Percentiles rank a stretch among this genome's conserved stretches.
Conservation (phyloP, 35 echinoderm and acorn worm genomes). For the Heliocidaris tuberculata region DNA sequence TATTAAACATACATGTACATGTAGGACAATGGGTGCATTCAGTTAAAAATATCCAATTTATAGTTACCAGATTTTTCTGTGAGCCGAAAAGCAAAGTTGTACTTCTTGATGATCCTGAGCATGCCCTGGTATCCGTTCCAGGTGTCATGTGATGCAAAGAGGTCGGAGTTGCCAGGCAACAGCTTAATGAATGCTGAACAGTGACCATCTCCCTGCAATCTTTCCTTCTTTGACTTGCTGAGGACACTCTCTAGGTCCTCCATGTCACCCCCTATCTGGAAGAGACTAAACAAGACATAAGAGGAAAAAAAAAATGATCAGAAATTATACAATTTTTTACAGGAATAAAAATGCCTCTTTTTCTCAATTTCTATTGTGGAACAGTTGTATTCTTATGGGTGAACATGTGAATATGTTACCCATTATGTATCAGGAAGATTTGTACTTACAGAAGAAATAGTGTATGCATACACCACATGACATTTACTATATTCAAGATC, state of each 20-base stretch:
- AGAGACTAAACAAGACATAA: conserved; percentile 53
- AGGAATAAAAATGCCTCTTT: neutral
- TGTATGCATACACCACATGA: too few species aligned
- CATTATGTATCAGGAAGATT: too few species aligned
- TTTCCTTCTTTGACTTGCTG: conserved; percentile 34
- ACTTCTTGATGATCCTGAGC: conserved; percentile 85
- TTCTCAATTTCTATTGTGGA: too few species aligned
- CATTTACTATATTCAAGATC: too few species aligned
- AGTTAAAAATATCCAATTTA: too few species aligned
- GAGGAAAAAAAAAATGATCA: neutral
- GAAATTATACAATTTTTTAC: neutral
- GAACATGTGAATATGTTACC: too few species aligned
- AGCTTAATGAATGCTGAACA: conserved; percentile 92
- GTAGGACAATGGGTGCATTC: too few species aligned
- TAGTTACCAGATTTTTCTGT: conserved; percentile 48
- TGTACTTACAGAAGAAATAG: too few species aligned
- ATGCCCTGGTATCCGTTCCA: conserved; percentile 73
- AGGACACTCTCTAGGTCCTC: conserved; percentile 73
- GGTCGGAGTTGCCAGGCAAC: conserved; percentile 77
- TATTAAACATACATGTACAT: too few species aligned
- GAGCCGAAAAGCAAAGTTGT: conserved; percentile 69
- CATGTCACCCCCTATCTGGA: conserved; percentile 77
- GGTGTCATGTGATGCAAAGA: conserved; percentile 80
- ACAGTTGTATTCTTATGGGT: too few species aligned
- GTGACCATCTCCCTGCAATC: conserved; percentile 52